Base-by-base conservation (phyloP, 2,888 invertebrate species). In the Platycheirus albimanus region DNA sequence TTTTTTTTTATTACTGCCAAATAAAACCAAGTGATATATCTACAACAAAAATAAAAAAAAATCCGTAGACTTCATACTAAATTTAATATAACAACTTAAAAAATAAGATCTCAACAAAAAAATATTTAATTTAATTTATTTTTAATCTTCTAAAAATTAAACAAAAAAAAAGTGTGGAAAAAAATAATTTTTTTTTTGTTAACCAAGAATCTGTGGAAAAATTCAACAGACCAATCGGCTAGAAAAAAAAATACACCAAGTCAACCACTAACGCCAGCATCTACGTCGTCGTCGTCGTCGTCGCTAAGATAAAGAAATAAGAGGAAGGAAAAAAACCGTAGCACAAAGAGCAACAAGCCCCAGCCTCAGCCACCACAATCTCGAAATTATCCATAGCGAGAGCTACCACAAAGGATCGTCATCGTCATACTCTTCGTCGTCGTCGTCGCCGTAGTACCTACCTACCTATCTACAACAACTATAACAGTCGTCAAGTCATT, bases 11-110 rank as follows among this genome's bases (percentile, higher is more conserved):
- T 49, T 78, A 83, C 83, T 83, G 78, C 83, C 78, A 81, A 81
- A 81, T 81, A 81, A 64, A 81, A 81, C 71, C 63, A 83, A 83
- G 83, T 83, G 83, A 83, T 83, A 83, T 51, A 67, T 19, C 15
- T 15, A 52, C 17, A 4, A 24, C 24, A 24, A 3, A 24, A 24
- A 41, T 41, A 72, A 24, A 78, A 64, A 71, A 71, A 69, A 69
- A 78, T 69, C 56, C 67, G 24, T 52, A 74, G 78, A 83, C 83
- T 81, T 52, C 66, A 81, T 47, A 77, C 61, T 17, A 74, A 78
- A 72, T 72, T 71, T 24, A n/a, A n/a, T n/a, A n/a, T 24, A 24
- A 67, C 67, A 81, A 81, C 76, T 83, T 83, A 83, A 83, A 83
- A 83, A 83, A 43, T 24, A 76, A 80, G 79, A 83, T 83, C 78